Evolutionary conservation across 30 jellyfish, hydroid and myxozoan genomes (phyloP), one percentile per base, ranked within the genome.

Genomic region (Sanderia malayensis): DNA sequence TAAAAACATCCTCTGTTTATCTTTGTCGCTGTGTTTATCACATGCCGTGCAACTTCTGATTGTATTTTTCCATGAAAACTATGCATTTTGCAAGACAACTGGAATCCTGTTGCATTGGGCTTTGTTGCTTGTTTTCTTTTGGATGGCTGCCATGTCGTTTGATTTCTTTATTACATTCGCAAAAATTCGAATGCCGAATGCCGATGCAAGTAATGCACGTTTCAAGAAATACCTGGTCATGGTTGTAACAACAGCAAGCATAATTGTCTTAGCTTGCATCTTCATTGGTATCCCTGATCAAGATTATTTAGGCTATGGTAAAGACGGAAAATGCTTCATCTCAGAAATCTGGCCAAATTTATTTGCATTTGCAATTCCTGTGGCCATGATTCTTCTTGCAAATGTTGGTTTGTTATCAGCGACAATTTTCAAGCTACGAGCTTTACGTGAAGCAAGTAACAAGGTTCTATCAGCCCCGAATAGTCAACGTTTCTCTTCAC

Each of bases 221-320:
- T 55, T 55, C 31, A 55, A 19, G 67, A 55, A n/a, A 20, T 55
- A 55, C 31, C 27, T n/a, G 15, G 8, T 20, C 19, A 19, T 18
- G 8, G 67, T 24, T 4, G 27, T 55, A 55, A 3, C 31, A 24
- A 55, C 31, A n/a, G 67, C 67, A 55, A 55, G 31, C 27, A 55
- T 55, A 4, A 63, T 61, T 3, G 58, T 58, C 2, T 73, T 73
- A 67, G 31, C 24, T 31, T 73, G 86, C 57, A 31, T 73, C 33
- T 31, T 73, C 28, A n/a, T 73, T 2, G 86, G 76, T 0, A 31
- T 58, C 6, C 76, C 86, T 3, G 63, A 26, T 23, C 46, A 20
- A 7, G 76, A 61, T 31, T 61, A 21, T 24, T 58, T 67, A 4
- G 86, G 86, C 6, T 49, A 49, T 49, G 64, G 64, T 4, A 2